phyloP scores from a whole-genome alignment of 2,113 vertebrate species.

The Scatophagus argus region DNA sequence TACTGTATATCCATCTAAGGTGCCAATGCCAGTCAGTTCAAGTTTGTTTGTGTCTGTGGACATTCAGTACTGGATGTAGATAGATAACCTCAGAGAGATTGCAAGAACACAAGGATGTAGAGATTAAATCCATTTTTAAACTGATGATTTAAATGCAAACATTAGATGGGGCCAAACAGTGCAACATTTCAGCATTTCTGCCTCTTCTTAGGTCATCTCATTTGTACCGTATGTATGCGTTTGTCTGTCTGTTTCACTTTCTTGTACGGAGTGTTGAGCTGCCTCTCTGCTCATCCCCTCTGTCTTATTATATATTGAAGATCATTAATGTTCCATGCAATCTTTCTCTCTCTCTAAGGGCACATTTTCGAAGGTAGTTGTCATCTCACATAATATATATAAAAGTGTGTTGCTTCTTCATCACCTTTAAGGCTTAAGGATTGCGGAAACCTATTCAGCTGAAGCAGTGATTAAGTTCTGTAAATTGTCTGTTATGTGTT shows the following conservation, averaged over 20 bases:
- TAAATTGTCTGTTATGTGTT: neutral
- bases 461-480: neutral
- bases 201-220: no score
- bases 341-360: neutral
- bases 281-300: neutral
- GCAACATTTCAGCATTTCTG: no score
- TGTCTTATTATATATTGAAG: neutral
- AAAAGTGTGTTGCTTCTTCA: no score
- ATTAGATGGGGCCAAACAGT: no score
- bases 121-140: neutral
- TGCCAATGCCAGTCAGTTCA: slow-evolving; percentile 27
- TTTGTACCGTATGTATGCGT: no score
- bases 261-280: neutral
- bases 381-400: neutral
- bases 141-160: no score
- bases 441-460: neutral
- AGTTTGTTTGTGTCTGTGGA: neutral
- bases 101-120: neutral
- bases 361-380: neutral
- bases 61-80: slow-evolving; percentile 1
- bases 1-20: neutral
- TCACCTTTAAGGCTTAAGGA: no score
- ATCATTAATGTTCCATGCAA: neutral
- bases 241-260: neutral
- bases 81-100: neutral